These are phyloP conservation scores for Notodonta ziczac DNA, from an alignment of 2,888 invertebrate species.

Conservation along the genomic window DNA sequence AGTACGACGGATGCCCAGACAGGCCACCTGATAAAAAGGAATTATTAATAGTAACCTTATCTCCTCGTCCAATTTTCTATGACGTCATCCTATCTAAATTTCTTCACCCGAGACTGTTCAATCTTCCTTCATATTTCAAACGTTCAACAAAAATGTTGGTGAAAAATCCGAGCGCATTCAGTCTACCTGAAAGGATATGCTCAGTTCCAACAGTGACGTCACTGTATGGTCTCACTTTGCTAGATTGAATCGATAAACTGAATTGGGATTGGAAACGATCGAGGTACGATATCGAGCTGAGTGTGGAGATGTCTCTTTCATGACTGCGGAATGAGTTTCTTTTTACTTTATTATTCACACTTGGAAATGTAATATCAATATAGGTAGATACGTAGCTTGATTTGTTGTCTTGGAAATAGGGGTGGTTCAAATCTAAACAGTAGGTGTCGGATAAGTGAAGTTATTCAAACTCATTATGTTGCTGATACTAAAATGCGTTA, in stretches of 20 bases:
- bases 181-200: conserved; percentile 29
- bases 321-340: conserved; percentile 31
- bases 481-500: no score
- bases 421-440: no score
- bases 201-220: conserved; percentile 20
- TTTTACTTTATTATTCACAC: neutral
- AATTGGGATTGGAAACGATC: conserved; percentile 38
- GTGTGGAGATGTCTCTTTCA: conserved; percentile 25
- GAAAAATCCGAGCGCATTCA: conserved; percentile 22
- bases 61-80: neutral
- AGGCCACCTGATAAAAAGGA: neutral
- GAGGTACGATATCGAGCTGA: conserved; percentile 25
- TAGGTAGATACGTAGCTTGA: no score
- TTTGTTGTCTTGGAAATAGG: no score
- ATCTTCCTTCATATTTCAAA: neutral
- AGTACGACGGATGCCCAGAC: neutral
- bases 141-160: neutral
- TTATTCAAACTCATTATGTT: no score
- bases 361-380: neutral
- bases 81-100: neutral
- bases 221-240: conserved; percentile 41
- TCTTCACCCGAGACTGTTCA: neutral
- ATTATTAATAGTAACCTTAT: no score
- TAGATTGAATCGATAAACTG: conserved; percentile 50
- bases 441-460: no score